Evolutionary conservation across 2,113 vertebrate genomes (phyloP), one percentile per base, ranked within the genome.

Genomic region (Micromys minutus): DNA sequence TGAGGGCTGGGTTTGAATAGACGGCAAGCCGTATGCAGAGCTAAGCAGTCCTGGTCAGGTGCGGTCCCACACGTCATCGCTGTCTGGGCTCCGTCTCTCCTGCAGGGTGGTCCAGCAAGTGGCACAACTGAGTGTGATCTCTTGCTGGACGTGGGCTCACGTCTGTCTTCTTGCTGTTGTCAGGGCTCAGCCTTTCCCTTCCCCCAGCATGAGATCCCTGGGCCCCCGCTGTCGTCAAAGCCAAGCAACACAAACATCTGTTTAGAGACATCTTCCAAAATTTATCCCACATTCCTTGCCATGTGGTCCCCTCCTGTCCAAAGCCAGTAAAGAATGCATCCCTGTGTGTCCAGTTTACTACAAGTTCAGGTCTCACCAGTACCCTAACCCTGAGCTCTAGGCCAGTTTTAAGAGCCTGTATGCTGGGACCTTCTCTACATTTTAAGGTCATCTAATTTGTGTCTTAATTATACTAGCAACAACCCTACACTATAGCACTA

Each of bases 371-470:
- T 63, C 77, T 71, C 65, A 57, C 7, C 21, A 45, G 42, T 10
- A 52, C 34, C 9, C 42, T 9, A 55, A 39, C 72, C 84, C 36
- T 81, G 11, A 74, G 26, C 88, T 93, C 94, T 69, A 65, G 52
- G 26, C 22, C n/a, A 59, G 69, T 50, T 67, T n/a, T 50, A 67
- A 69, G 47, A 36, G 75, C 36, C 89, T 75, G 0, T 21, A 17
- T 24, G 52, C 36, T 55, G 17, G 57, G 29, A 42, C 42, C 39
- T 63, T 57, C 77, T 90, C 61, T 8, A 1, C 59, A 87, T 85
- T 90, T 90, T 71, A 79, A 90, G 47, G 71, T 87, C 31, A 88
- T 88, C 19, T 85, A 42, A 65, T 61, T 65, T 45, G 83, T 34
- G 31, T 52, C 22, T 89, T 69, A 36, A 42, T 42, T 47, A 67